Conservation (phyloP, 2,797 vertebrate species). For the Artibeus jamaicensis region DNA sequence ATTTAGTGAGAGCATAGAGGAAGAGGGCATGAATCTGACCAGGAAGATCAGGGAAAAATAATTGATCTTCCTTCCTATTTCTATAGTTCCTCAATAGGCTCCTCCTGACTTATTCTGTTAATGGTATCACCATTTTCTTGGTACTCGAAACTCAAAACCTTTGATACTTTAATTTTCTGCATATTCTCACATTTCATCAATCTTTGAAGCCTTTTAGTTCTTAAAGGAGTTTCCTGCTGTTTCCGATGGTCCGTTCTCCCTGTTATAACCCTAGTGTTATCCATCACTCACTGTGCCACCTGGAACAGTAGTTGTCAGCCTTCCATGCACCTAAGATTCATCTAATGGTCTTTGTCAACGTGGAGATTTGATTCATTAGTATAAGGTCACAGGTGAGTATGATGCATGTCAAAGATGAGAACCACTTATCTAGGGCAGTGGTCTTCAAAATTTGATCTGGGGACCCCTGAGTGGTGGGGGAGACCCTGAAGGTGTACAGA, state of each 20-base stretch:
- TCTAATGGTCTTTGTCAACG: not conserved
- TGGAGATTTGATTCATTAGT: not conserved
- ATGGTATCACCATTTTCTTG: not conserved
- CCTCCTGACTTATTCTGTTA: not conserved
- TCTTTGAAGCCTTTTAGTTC: not conserved
- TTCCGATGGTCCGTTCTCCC: not conserved
- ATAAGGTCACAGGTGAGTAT: not conserved
- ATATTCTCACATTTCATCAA: not conserved
- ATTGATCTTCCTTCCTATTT: not conserved
- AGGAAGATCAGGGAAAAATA: not conserved
- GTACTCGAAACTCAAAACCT: not conserved
- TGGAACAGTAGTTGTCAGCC: not conserved
- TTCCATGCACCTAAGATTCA: not conserved
- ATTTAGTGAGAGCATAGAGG: not conserved
- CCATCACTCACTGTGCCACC: not conserved
- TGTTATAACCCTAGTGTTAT: not conserved
- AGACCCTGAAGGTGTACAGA: not conserved
- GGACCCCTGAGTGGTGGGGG: not conserved
- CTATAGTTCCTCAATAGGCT: not conserved
- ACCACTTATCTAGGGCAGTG: not conserved
- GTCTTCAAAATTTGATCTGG: not conserved
- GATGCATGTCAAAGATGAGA: not conserved
- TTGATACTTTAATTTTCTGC: not conserved
- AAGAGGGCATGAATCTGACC: not conserved
- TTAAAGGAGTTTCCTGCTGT: not conserved